Percentiles rank a stretch among this genome's conserved stretches.
Evolutionary conservation across 2,888 invertebrate species (phyloP).

Genomic region (Lasioglossum morio): DNA sequence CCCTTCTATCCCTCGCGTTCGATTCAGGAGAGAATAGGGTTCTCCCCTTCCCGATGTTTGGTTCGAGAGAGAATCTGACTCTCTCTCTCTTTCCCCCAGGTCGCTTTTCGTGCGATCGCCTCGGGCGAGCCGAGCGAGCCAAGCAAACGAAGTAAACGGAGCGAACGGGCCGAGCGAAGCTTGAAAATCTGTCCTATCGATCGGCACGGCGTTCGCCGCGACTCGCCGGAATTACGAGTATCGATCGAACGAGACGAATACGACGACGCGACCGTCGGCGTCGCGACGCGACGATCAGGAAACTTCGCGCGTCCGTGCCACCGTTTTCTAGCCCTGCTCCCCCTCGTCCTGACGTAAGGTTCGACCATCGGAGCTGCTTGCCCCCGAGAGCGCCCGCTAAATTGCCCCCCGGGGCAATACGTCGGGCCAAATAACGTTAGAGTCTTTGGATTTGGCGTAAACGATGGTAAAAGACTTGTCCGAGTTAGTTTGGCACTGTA

Average conservation of each 20-base stretch:
- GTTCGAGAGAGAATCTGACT: not conserved
- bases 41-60: not conserved
- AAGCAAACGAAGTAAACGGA: conserved; percentile 46
- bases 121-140: conserved; percentile 33
- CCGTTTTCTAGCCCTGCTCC: conserved; percentile 33
- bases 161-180: conserved; percentile 40
- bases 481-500: not conserved
- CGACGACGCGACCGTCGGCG: conserved; percentile 14
- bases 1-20: not conserved
- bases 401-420: not conserved
- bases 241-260: conserved; percentile 64
- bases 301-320: conserved; percentile 43
- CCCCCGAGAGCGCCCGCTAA: not conserved
- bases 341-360: not conserved
- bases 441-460: not conserved
- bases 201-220: conserved; percentile 48
- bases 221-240: conserved; percentile 60
- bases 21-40: not conserved
- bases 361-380: not conserved
- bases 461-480: not conserved
- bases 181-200: conserved; percentile 68
- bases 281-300: conserved; percentile 48
- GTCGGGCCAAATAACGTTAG: not conserved
- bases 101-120: conserved; percentile 41
- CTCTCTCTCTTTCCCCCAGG: not conserved